phyloP scores from a whole-genome alignment of 2,888 invertebrate species.

The Pharmacophagus antenor region DNA sequence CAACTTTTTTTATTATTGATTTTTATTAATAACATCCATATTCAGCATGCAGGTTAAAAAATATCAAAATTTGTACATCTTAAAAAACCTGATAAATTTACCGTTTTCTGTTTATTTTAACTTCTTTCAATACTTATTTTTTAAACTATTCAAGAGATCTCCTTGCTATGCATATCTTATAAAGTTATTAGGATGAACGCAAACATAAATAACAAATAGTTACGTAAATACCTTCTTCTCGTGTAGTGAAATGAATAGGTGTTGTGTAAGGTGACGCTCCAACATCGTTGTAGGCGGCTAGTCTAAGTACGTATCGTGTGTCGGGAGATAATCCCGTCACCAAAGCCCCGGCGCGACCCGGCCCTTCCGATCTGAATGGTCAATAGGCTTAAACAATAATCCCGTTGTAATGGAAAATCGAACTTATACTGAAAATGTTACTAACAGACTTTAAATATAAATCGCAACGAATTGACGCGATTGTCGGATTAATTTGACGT shows the following conservation, averaged over 20 bases:
- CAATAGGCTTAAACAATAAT: slow-evolving; percentile 28
- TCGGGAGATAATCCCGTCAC: slow-evolving; percentile 87
- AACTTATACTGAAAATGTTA: slow-evolving; percentile 24
- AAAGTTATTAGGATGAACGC: too few relatives aligned
- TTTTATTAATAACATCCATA: too few relatives aligned
- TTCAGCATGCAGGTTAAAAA: too few relatives aligned
- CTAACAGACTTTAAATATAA: slow-evolving; percentile 17
- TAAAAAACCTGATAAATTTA: too few relatives aligned
- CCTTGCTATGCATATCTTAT: too few relatives aligned
- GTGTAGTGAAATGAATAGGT: slow-evolving; percentile 87
- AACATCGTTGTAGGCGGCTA: slow-evolving; percentile 91
- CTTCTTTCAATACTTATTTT: too few relatives aligned
- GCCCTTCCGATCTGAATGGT: slow-evolving; percentile 62
- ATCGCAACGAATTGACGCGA: not conserved
- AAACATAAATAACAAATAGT: not conserved
- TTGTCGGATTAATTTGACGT: not conserved
- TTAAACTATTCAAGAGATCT: too few relatives aligned
- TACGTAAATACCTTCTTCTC: slow-evolving; percentile 86
- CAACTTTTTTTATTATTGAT: too few relatives aligned
- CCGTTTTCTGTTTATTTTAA: too few relatives aligned
- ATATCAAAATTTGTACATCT: too few relatives aligned
- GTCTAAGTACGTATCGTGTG: slow-evolving; percentile 88
- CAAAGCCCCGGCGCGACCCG: slow-evolving; percentile 69
- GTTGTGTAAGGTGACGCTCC: slow-evolving; percentile 89
- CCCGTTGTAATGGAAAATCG: slow-evolving; percentile 31